Conservation (phyloP, 2,797 vertebrate genomes). For the Coilia nasus region DNA sequence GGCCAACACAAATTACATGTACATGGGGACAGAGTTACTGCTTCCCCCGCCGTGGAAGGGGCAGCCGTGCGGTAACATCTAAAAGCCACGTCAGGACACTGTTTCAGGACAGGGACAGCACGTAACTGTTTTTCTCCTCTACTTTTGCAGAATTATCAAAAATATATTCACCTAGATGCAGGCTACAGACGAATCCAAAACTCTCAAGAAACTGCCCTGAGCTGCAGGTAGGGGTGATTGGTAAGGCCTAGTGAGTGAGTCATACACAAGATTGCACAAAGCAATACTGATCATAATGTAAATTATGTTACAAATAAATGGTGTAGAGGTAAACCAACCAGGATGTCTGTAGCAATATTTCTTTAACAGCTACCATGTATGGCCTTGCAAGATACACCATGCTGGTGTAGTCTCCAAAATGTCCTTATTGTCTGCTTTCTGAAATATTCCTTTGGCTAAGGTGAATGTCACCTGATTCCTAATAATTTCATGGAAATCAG, state of each 20-base stretch:
- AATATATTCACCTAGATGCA: not conserved
- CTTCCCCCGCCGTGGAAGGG: not conserved
- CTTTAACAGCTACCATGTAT: not conserved
- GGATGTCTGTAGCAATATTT: not conserved
- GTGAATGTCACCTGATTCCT: conserved; percentile 4
- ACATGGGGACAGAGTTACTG: not conserved
- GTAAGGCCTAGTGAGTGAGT: not conserved
- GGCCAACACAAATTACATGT: conserved; percentile 60
- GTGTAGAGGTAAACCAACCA: too few relatives aligned
- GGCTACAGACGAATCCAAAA: not conserved
- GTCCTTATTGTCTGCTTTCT: not conserved
- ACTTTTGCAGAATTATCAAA: not conserved
- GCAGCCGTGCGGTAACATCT: not conserved
- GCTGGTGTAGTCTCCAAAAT: not conserved
- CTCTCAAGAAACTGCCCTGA: not conserved
- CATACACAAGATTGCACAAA: not conserved
- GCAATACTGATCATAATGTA: not conserved
- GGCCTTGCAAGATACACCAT: not conserved
- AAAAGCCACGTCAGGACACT: not conserved
- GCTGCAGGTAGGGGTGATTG: not conserved
- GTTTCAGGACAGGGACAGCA: not conserved
- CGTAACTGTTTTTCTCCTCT: too few relatives aligned
- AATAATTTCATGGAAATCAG: conserved; percentile 12
- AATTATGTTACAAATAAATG: too few relatives aligned
- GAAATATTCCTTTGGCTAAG: not conserved